A percentile compares a stretch with the other conserved stretches of the same genome.
Evolutionary conservation across 1,140 invertebrate genomes (phyloP).

Genomic region (Drosophila parvula): DNA sequence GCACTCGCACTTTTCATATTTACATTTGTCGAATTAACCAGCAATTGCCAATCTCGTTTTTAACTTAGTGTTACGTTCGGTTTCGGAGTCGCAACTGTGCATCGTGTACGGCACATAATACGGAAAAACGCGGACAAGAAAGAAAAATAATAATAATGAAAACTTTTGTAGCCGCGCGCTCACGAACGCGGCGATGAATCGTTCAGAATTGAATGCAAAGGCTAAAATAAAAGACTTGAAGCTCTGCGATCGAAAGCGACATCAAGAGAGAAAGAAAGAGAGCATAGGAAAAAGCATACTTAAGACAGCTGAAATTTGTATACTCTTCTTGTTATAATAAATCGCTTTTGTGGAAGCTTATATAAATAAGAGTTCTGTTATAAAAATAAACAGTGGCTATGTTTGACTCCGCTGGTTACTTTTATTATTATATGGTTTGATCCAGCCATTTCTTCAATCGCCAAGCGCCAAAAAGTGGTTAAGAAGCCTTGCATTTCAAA

Average conservation of each 20-base stretch:
- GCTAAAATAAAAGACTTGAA: slow-evolving; percentile 7
- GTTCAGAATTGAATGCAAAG: slow-evolving; percentile 61
- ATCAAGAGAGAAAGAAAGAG: slow-evolving; percentile 11
- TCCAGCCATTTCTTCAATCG: no score
- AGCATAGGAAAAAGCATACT: background rate
- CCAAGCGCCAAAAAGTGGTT: no score
- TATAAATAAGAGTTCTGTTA: no score
- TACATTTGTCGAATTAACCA: slow-evolving; percentile 44
- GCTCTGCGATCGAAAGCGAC: slow-evolving; percentile 13
- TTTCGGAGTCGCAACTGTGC: slow-evolving; percentile 47
- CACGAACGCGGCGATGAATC: slow-evolving; percentile 65
- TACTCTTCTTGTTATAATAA: background rate
- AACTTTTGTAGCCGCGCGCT: slow-evolving; percentile 54
- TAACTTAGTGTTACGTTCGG: slow-evolving; percentile 49
- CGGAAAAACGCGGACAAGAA: slow-evolving; percentile 45
- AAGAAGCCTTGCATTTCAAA: background rate
- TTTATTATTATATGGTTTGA: no score
- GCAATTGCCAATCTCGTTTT: slow-evolving; percentile 54
- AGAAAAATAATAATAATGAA: slow-evolving; percentile 44
- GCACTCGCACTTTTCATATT: slow-evolving; percentile 67
- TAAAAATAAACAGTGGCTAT: background rate
- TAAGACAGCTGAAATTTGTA: background rate
- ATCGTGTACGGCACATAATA: slow-evolving; percentile 71
- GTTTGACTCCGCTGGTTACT: no score
- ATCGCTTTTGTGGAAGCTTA: no score